Base-by-base conservation (phyloP, 1,140 invertebrate species). In the Triops longicaudatus region DNA sequence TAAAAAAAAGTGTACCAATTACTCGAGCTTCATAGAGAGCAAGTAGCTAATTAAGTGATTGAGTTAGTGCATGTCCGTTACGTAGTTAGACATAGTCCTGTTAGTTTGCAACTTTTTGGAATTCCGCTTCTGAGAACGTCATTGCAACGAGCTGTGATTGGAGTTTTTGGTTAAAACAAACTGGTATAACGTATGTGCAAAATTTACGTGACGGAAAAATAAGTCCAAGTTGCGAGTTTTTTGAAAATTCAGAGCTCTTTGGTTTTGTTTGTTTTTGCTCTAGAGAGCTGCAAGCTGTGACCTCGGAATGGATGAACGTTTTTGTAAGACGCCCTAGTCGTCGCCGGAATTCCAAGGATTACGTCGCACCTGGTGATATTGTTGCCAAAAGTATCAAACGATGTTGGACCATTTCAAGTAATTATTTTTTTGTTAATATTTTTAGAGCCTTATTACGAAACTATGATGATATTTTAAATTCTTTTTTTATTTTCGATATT, bases 291-390 rank as follows among this genome's bases (percentile, higher is more conserved):
- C 89, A 90, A 83, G 87, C 88, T 14, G 87, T 88, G 31, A 88
- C 88, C 77, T 89, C 88, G 73, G 90, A 91, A 81, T 91, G 90
- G 90, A 88, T 90, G 83, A 89, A 89, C 82, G 89, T 90, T 79
- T 88, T 88, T 77, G 82, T 86, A 26, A 82, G 85, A 73, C 80
- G 84, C 74, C 80, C 81, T 10, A 84, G 85, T 78, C 82, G 83
- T 79, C 78, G 84, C 75, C 80, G 84, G 74, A 84, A 86, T 78
- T 83, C 85, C 78, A 84, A 86, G 63, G 85, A 86, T 78, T 86
- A 86, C 80, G 82, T 89, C 37, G 87, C 88, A 37, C 86, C 89
- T 76, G 86, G 89, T 72, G 89, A 91, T 81, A 88, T 89, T 73
- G 84, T 91, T 74, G 74, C 78, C 37, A 76, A 74, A 79, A 90